A percentile compares a stretch with the other conserved stretches of the same genome.
phyloP scores from a whole-genome alignment of 2,113 vertebrate genomes.

The Hucho hucho region DNA sequence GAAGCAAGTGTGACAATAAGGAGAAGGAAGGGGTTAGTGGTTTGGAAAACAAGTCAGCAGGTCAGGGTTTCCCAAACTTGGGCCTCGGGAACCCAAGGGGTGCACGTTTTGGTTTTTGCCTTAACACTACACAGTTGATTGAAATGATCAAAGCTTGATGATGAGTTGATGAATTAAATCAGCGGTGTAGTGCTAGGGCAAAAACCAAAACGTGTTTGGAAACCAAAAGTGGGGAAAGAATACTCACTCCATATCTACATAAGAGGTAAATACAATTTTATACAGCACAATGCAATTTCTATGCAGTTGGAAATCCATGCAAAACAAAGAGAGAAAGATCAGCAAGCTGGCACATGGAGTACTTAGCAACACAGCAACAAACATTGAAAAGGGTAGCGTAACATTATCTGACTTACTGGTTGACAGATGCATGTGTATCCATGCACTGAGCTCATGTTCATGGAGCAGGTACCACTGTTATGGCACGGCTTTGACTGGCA shows the following conservation, averaged over 20 bases:
- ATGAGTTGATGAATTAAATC: too few species aligned
- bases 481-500: constrained; percentile 85
- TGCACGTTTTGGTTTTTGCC: too few species aligned
- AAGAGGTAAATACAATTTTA: too few species aligned
- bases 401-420: constrained; percentile 70
- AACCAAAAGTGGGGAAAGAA: constrained; percentile 6
- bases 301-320: background rate
- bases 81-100: too few species aligned
- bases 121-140: too few species aligned
- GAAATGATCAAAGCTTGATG: too few species aligned
- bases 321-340: background rate
- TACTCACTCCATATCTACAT: too few species aligned
- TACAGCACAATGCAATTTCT: background rate
- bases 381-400: background rate
- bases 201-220: too few species aligned
- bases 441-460: constrained; percentile 83
- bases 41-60: constrained; percentile 27
- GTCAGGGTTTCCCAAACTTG: too few species aligned
- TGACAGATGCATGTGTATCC: constrained; percentile 87
- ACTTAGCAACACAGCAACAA: background rate
- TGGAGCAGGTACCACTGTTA: constrained; percentile 81
- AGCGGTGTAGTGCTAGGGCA: too few species aligned
- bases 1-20: constrained; percentile 65
- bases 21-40: constrained; percentile 30
- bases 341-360: too few species aligned